Evolutionary conservation across 2,797 vertebrate species (phyloP).

Genomic region (Peromyscus aztecus): DNA sequence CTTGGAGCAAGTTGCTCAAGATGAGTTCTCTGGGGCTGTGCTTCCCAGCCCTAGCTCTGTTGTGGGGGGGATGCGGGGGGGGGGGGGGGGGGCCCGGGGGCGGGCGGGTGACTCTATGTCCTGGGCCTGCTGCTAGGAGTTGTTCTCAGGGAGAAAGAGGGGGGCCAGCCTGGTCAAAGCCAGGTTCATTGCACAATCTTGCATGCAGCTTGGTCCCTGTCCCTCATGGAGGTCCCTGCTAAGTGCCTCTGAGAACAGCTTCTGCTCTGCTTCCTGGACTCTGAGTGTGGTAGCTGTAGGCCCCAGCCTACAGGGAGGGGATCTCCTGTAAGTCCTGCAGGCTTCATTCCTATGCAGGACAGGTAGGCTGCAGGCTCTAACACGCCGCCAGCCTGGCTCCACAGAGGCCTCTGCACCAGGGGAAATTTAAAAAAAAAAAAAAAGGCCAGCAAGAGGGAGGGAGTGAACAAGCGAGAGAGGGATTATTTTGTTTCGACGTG

Average conservation of each 20-base stretch:
- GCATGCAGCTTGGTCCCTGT: not conserved
- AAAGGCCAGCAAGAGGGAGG: not conserved
- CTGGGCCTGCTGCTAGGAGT: not conserved
- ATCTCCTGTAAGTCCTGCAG: conserved; percentile 63
- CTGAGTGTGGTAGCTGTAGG: conserved; percentile 40
- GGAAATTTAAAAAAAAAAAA: conserved; percentile 74
- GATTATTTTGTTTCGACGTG: conserved; percentile 84
- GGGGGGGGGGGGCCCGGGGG: fast-evolving
- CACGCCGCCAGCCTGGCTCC: conserved; percentile 76
- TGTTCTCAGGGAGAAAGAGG: not conserved
- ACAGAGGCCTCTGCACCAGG: conserved; percentile 75
- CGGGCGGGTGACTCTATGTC: fast-evolving
- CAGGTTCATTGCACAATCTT: not conserved
- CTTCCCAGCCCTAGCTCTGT: not conserved
- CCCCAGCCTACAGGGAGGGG: conserved; percentile 48
- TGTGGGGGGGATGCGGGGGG: fast-evolving
- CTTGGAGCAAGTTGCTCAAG: not conserved
- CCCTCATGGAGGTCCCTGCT: not conserved
- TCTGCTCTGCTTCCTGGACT: conserved; percentile 52
- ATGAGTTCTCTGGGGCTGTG: fast-evolving
- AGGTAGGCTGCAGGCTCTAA: conserved; percentile 77
- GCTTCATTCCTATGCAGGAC: conserved; percentile 81
- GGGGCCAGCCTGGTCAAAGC: not conserved
- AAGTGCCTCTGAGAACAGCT: conserved; percentile 42
- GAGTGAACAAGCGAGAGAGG: conserved; percentile 19